Evolutionary conservation across 2,113 vertebrate species (phyloP), one percentile per base, ranked within the genome.

Genomic region (Phrynosoma platyrhinos): DNA sequence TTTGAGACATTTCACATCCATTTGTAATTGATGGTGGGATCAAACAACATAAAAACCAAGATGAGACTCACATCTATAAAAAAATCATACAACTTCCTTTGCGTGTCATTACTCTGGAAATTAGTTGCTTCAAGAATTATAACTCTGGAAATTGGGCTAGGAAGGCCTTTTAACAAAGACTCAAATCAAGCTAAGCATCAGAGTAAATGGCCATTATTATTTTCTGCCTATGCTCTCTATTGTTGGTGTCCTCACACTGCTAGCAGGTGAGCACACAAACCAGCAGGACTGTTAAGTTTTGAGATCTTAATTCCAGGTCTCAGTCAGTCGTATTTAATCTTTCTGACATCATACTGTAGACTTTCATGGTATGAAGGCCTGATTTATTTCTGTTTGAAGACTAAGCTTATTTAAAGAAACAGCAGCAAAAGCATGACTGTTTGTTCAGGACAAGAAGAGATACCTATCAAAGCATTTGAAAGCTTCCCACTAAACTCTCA

Each of bases 361-460:
- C 55, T 47, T 75, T 36, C 30, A 8, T 52, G 18, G n/a, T 7
- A 23, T 14, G 14, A 21, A 40, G 21, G 32, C 21, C 47, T 84
- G 21, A 62, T 55, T 84, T 55, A 53, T 68, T 84, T 76, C 32
- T 75, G 52, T 36, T 62, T 62, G 13, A 76, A 64, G 79, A 68
- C 21, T 83, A 42, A 87, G 27, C 66, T 2, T 9, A 82, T 42
- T 87, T 1, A 74, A 87, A 82, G 66, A 92, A 87, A 83, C 79
- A 91, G 83, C 62, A 23, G 42, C 40, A 84, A 40, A 77, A 62
- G 83, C 32, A n/a, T 36, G 23, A 79, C 52, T 58, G n/a, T 81
- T 80, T 79, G 79, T 47, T 77, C n/a, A 9, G 13, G 36, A 42
- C 20, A 89, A 78, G 0, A 42, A 93, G 66, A 47, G 88, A 84